phyloP scores from a whole-genome alignment of 1,140 invertebrate genomes.

The Luehdorfia chinensis region DNA sequence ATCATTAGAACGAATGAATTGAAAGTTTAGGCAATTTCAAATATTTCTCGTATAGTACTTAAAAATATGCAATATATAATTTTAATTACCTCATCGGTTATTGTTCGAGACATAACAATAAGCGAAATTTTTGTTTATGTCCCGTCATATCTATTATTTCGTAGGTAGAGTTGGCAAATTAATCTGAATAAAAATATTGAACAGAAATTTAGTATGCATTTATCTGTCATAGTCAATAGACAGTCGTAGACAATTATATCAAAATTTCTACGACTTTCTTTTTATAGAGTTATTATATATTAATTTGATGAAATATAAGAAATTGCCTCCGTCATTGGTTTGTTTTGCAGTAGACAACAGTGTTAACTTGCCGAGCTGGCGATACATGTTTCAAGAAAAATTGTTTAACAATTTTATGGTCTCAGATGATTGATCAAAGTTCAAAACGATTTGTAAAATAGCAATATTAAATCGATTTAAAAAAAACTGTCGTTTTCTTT shows the following conservation, averaged over 20 bases:
- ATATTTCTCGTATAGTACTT: neutral
- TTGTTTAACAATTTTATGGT: conserved; percentile 49
- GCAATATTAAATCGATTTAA: conserved; percentile 64
- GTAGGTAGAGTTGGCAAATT: too few relatives aligned
- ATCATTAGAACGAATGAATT: neutral
- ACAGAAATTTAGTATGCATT: too few relatives aligned
- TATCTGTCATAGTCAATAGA: too few relatives aligned
- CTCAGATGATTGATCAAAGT: conserved; percentile 61
- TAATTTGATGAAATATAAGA: conserved; percentile 10
- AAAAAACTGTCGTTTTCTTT: conserved; percentile 32
- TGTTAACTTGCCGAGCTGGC: conserved; percentile 15
- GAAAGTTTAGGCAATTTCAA: conserved; percentile 15
- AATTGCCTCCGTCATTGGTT: conserved; percentile 9
- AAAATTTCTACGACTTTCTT: too few relatives aligned
- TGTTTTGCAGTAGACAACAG: conserved; percentile 7
- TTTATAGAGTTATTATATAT: too few relatives aligned
- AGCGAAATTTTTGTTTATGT: too few relatives aligned
- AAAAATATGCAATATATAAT: too few relatives aligned
- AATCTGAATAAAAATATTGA: too few relatives aligned
- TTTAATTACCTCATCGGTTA: too few relatives aligned
- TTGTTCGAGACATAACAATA: too few relatives aligned
- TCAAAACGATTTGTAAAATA: conserved; percentile 68
- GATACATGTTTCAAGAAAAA: conserved; percentile 24
- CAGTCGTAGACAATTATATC: too few relatives aligned
- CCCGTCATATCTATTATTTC: too few relatives aligned